Evolutionary conservation across 2,888 invertebrate genomes (phyloP), one percentile per base, ranked within the genome.

Genomic region (Eulithis testata): DNA sequence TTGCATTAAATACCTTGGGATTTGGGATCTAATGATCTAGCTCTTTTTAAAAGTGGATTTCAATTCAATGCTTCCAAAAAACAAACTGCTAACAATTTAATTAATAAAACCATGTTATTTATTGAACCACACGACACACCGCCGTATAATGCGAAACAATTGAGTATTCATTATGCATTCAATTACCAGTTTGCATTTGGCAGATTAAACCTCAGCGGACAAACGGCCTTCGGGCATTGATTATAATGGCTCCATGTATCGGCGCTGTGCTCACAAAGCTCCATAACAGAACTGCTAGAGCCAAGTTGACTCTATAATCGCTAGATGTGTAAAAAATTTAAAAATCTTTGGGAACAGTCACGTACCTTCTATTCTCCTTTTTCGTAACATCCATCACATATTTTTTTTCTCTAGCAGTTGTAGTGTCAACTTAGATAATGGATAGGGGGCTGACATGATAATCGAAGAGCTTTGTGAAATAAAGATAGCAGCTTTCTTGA

Each of bases 141-240:
- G 52, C 27, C 47, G 45, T 60, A 62, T 54, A 57, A 60, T 58
- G 57, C 37, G 54, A 68, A 71, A 70, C 65, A 66, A 72, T 72
- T 58, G 59, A 47, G 60, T 65, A 63, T 68, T 68, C 63, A 71
- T 72, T 70, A 65, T 66, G 68, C 70, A 73, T 73, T 68, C 70
- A 69, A 75, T 75, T 68, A 70, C 52, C 60, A 51, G 65, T 64
- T 71, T 66, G 70, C 71, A 69, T 71, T 68, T 63, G 69, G 70
- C 68, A 63, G 68, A 71, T 72, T 69, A 71, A 70, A 65, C 63
- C 65, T 57, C 68, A 58, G 63, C 11, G 64, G 66, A 65, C 53
- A 68, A 71, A 74, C 66, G 63, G 68, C 57, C 57, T 63, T 60
- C 63, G 69, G 68, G 57, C 62, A 70, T 73, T 69, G 70, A 71